Base-by-base conservation (phyloP, 1,140 invertebrate species). In the Littorina saxatilis region DNA sequence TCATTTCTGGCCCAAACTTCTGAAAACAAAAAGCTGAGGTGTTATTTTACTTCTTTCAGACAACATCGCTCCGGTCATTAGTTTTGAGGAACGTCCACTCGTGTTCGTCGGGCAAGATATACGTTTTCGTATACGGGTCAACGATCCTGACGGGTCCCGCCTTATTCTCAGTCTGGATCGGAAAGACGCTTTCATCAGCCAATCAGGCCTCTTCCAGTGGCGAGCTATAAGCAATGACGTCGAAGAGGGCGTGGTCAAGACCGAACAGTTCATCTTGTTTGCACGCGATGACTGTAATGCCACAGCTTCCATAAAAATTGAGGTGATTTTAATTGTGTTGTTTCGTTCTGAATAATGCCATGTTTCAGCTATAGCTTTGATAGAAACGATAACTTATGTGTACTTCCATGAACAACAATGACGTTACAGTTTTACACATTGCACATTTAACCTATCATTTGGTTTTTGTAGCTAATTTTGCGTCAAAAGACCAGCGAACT, bases 181-280 rank as follows among this genome's bases (percentile, higher is more conserved):
- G 29, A 61, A 61, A n/a, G 82, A 83, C 55, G 82, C 82, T 43
- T 63, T 61, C 58, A 83, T 83, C 52, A 80, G 68, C 37, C 35
- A 74, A 58, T 52, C 52, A 39, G 82, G 77, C 29, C 55, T 79
- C 37, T 79, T 79, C 55, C 58, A 75, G 35, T 79, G 77, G 76
- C 47, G 77, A 27, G 9, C 63, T 7, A 63, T 47, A 52, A 61
- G 50, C 37, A 83, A 83, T 40, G 37, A 32, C 11, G 74, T 81
- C 29, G 58, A 50, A 23, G 55, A 39, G 15, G 80, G 50, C 11
- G 5, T 35, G 23, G 73, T 50, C 29, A 29, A 40, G 39, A 63
- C 29, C 32, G 68, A 82, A 35, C 15, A 37, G 68, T 83, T 83
- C 58, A 11, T 61, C 0, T 32, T 83, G 17, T 66, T 29, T 47